phyloP scores from a whole-genome alignment of 2,888 invertebrate species.

The Cremastinae sp. region DNA sequence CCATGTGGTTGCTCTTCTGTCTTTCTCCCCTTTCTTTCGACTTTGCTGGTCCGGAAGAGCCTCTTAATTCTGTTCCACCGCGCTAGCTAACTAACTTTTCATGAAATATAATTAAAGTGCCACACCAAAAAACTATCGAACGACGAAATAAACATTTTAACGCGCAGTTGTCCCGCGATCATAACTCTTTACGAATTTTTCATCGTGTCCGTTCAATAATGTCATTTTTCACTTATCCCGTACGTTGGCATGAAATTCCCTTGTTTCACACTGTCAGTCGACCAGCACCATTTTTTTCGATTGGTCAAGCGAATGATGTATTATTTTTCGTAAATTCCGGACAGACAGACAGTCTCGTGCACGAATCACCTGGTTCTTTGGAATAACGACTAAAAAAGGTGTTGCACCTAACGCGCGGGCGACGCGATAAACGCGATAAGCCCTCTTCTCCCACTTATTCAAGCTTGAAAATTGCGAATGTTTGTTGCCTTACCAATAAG shows the following conservation, averaged over 20 bases:
- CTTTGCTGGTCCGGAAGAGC: neutral
- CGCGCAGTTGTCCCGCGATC: neutral
- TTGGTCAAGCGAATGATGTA: neutral
- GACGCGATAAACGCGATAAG: constrained; percentile 64
- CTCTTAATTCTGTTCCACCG: neutral
- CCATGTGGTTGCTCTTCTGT: constrained; percentile 41
- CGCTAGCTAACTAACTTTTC: neutral
- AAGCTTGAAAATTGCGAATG: constrained; percentile 50
- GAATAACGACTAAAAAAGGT: constrained; percentile 55
- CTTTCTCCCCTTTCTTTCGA: constrained; percentile 14
- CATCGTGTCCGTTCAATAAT: too few relatives aligned
- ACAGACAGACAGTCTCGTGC: constrained; percentile 8
- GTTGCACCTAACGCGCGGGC: constrained; percentile 56
- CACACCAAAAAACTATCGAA: neutral
- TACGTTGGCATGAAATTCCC: too few relatives aligned
- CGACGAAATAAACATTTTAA: too few relatives aligned
- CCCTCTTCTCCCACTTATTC: constrained; percentile 54
- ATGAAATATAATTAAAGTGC: neutral
- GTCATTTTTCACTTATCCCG: too few relatives aligned
- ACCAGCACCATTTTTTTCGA: neutral
- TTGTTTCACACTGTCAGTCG: too few relatives aligned
- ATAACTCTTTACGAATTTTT: neutral
- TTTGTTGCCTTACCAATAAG: constrained; percentile 58
- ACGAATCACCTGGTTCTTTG: constrained; percentile 40
- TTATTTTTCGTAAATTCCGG: neutral